Percentiles rank a stretch among this genome's conserved stretches.
Conservation (phyloP, 2,888 invertebrate genomes). For the Brenthis ino region DNA sequence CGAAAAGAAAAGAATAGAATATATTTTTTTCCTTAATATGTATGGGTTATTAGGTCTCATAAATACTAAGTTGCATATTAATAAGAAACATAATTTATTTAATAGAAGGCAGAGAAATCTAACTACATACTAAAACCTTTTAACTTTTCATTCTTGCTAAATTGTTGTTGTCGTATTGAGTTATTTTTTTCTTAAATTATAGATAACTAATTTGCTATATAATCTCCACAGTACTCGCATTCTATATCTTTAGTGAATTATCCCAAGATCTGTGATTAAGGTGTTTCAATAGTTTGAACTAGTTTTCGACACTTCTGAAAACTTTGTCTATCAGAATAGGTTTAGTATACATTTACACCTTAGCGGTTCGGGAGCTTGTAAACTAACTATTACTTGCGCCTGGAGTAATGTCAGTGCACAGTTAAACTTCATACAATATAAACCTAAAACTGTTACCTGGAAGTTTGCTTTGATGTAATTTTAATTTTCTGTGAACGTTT, state of each 20-base stretch:
- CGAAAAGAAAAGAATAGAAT: too few relatives aligned
- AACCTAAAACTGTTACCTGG: background rate
- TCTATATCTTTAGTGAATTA: conserved; percentile 6
- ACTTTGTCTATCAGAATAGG: conserved; percentile 16
- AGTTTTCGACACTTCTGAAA: conserved; percentile 12
- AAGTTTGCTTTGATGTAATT: background rate
- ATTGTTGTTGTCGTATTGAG: too few relatives aligned
- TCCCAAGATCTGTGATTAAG: conserved; percentile 15
- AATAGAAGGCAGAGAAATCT: too few relatives aligned
- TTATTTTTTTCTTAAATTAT: too few relatives aligned
- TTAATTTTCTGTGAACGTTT: too few relatives aligned
- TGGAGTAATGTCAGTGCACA: conserved; percentile 6
- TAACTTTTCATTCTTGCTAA: too few relatives aligned
- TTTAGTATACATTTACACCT: conserved; percentile 10
- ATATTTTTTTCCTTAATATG: too few relatives aligned
- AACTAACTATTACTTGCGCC: conserved; percentile 13
- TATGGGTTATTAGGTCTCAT: too few relatives aligned
- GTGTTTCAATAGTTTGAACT: conserved; percentile 7
- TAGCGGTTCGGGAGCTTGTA: conserved; percentile 10
- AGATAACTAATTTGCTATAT: too few relatives aligned
- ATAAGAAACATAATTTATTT: too few relatives aligned
- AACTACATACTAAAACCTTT: too few relatives aligned
- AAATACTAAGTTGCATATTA: too few relatives aligned
- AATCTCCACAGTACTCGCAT: background rate
- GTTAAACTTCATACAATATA: conserved; percentile 8